phyloP scores from a whole-genome alignment of 2,113 vertebrate species.

The Kryptolebias marmoratus region DNA sequence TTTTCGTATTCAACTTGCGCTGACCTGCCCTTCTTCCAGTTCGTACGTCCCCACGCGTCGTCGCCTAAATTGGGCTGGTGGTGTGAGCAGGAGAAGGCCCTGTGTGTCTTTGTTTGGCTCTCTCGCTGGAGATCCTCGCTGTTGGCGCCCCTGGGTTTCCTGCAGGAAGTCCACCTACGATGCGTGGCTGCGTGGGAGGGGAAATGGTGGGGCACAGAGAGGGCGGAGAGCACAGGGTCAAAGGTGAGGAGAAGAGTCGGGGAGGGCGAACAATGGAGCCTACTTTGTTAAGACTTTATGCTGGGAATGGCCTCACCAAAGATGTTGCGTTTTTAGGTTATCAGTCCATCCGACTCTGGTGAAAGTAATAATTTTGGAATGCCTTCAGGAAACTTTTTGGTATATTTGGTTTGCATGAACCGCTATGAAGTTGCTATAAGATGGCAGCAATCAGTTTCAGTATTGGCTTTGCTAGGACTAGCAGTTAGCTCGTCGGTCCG shows the following conservation, averaged over 20 bases:
- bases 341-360: neutral
- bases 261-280: slow-evolving; percentile 11
- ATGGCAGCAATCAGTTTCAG: no score
- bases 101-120: slow-evolving; percentile 50
- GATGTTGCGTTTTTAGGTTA: neutral
- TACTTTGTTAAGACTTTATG: neutral
- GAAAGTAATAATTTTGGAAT: neutral
- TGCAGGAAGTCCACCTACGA: slow-evolving; percentile 56
- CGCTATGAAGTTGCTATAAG: no score
- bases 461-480: no score
- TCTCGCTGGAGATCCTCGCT: slow-evolving; percentile 49
- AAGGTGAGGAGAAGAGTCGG: slow-evolving; percentile 27
- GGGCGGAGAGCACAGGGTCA: slow-evolving; percentile 18
- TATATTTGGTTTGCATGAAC: neutral
- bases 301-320: neutral
- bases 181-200: slow-evolving; percentile 14
- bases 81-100: slow-evolving; percentile 34
- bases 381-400: neutral
- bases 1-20: slow-evolving; percentile 37
- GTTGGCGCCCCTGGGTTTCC: slow-evolving; percentile 46
- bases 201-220: slow-evolving; percentile 11
- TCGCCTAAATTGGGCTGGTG: slow-evolving; percentile 41
- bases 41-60: slow-evolving; percentile 6
- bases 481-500: no score
- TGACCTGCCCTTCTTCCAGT: slow-evolving; percentile 21